Base-by-base conservation (phyloP, 1,140 invertebrate species). In the Agrilus planipennis region DNA sequence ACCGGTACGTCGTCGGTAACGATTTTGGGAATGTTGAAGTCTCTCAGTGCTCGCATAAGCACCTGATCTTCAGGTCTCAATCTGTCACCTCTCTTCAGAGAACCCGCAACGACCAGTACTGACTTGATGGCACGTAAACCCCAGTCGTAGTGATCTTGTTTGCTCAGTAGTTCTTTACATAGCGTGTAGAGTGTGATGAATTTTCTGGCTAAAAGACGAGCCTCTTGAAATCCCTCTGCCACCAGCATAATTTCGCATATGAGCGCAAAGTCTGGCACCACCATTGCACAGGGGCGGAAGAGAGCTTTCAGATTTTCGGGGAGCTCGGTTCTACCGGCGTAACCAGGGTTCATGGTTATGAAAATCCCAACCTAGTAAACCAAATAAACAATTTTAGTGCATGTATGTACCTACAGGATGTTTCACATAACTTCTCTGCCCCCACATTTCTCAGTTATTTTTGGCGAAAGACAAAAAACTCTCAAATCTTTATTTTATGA, bases 131-230 rank as follows among this genome's bases (percentile, higher is more conserved):
- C 89, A 53, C 90, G 65, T 18, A 94, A 64, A 28, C 89, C 89
- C 89, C 89, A 94, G 69, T 94, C 89, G 52, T 94, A 94, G 60
- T 94, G 89, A 59, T 92, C 89, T 59, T 94, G 89, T 62, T 91
- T 90, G 2, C 87, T 91, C 1, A 93, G 64, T 29, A 92, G 63
- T 58, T 92, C 89, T 47, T 76, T 77, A 62, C 89, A 93, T 34
- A 94, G 62, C 0, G 78, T 86, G 58, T 92, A 93, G 0, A 92
- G 65, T 0, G 89, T 91, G 45, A 92, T 89, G 61, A 93, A 91
- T 62, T 92, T 93, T 41, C 86, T 70, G n/a, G 87, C 86, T 21
- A 92, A 61, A 1, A 88, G 60, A 49, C 84, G 71, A 6, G 88
- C 87, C 46, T 91, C 87, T 50, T 89, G 76, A 59, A 93, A 92